Evolutionary conservation across 2,888 invertebrate genomes (phyloP), one percentile per base, ranked within the genome.

Genomic region (Harmothoe impar): DNA sequence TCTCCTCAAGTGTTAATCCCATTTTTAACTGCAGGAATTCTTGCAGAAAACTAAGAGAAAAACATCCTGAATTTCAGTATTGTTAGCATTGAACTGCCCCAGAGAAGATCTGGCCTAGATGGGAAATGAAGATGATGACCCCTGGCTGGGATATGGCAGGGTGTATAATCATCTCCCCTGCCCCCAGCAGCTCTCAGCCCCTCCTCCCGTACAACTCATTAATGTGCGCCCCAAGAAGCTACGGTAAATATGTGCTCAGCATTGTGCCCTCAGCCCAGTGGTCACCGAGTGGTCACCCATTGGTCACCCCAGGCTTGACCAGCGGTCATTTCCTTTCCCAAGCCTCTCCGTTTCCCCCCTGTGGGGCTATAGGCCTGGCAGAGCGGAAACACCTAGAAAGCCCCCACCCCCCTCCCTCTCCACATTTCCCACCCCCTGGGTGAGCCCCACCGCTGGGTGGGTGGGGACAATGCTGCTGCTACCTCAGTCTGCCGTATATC

Each of bases 301-400:
- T 78, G 78, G 35, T 25, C 78, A 84, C 84, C 43, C n/a, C 84
- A 35, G 84, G 35, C 84, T 84, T 84, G 84, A 84, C 84, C 84
- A 84, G n/a, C 29, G 84, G 84, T 84, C 84, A 84, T 51, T 84
- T 84, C 84, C 84, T 84, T 84, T 84, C 84, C 84, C 84, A 84
- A 33, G 84, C 43, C 84, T 84, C 84, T 84, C 43, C 84, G 35
- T 84, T 84, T 51, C 84, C 29, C 84, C 84, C 84, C 84, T 84
- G 72, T 84, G 43, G 84, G 84, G 43, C 35, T 20, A 29, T 1
- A 1, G 51, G 25, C 68, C 43, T 51, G 43, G n/a, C 51, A 31
- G 51, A 84, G 84, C 84, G 84, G 84, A 84, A 84, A 29, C 84
- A 17, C 43, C 84, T 20, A 20, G 29, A 72, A 43, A 72, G 72